These are phyloP conservation scores for Siderastrea siderea DNA, from an alignment of 92 coral and sea anemone genomes.

Conservation along the genomic window DNA sequence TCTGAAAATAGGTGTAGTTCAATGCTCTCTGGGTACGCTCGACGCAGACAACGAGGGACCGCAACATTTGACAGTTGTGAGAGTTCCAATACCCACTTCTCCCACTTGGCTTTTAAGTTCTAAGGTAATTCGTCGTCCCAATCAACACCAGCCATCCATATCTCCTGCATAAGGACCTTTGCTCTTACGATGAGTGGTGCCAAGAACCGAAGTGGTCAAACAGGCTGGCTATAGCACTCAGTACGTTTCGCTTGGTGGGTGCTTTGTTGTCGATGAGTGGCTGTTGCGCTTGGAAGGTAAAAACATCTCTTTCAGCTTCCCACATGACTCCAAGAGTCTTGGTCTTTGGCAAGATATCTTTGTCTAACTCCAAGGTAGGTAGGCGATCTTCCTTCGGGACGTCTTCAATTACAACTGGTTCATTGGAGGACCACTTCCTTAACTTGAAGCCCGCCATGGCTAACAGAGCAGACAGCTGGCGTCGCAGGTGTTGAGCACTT, in stretches of 20 bases:
- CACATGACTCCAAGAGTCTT: constrained; percentile 48
- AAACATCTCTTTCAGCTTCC: constrained; percentile 36
- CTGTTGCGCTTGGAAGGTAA: constrained; percentile 45
- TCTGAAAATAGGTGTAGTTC: constrained; percentile 55
- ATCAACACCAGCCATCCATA: constrained; percentile 66
- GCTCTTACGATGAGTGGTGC: constrained; percentile 50
- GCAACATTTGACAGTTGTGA: constrained; percentile 36
- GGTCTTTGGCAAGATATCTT: neutral
- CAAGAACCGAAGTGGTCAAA: constrained; percentile 60
- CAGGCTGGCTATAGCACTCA: constrained; percentile 55
- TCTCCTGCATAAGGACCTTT: constrained; percentile 49
- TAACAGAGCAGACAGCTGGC: constrained; percentile 52
- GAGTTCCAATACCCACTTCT: constrained; percentile 37
- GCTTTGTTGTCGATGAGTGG: neutral
- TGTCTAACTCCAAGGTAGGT: constrained; percentile 25
- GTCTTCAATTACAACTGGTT: constrained; percentile 26
- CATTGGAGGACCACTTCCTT: constrained; percentile 40
- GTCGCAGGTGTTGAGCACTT: constrained; percentile 50
- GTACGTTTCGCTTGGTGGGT: constrained; percentile 43
- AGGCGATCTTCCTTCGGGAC: constrained; percentile 10
- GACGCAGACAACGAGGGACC: constrained; percentile 65
- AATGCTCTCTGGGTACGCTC: constrained; percentile 26
- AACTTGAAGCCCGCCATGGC: constrained; percentile 50
- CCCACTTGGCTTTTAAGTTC: constrained; percentile 33
- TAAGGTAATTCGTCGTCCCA: constrained; percentile 69